Percentiles rank a stretch among this genome's conserved stretches.
These are phyloP conservation scores for Megatriorchis doriae DNA, from an alignment of 2,113 vertebrate species.

Conservation along the genomic window DNA sequence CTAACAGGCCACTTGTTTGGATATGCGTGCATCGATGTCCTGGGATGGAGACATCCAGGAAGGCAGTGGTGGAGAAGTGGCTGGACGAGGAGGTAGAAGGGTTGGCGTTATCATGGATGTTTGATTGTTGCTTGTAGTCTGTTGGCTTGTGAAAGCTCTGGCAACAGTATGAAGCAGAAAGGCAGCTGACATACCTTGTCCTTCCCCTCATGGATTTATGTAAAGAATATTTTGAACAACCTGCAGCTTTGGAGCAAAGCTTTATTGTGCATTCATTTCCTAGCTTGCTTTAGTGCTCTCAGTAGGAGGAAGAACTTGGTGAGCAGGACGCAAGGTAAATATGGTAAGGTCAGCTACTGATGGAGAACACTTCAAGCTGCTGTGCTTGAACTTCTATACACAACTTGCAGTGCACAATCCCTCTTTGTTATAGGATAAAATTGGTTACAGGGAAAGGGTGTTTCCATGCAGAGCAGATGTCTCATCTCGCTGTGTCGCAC, in stretches of 20 bases:
- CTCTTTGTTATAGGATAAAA: background rate
- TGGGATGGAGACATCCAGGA: background rate
- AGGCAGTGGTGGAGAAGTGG: background rate
- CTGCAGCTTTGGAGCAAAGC: background rate
- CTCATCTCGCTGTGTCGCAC: background rate
- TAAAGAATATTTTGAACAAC: background rate
- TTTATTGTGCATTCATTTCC: background rate
- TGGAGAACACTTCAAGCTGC: background rate
- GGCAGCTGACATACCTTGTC: background rate
- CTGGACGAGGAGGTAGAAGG: background rate
- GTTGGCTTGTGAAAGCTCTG: background rate
- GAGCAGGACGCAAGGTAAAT: background rate
- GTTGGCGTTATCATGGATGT: background rate
- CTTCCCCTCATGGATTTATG: background rate
- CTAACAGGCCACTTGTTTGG: background rate
- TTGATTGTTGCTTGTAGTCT: background rate
- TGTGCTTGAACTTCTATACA: background rate
- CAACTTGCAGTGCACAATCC: background rate
- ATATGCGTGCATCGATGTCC: accelerated
- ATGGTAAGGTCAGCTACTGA: background rate
- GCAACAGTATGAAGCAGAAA: background rate
- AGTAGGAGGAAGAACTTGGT: background rate
- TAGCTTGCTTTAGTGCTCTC: too few relatives aligned
- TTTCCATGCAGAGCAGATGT: background rate
- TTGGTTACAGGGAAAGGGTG: background rate